Conservation (phyloP, 2,797 vertebrate species). For the Masticophis lateralis region DNA sequence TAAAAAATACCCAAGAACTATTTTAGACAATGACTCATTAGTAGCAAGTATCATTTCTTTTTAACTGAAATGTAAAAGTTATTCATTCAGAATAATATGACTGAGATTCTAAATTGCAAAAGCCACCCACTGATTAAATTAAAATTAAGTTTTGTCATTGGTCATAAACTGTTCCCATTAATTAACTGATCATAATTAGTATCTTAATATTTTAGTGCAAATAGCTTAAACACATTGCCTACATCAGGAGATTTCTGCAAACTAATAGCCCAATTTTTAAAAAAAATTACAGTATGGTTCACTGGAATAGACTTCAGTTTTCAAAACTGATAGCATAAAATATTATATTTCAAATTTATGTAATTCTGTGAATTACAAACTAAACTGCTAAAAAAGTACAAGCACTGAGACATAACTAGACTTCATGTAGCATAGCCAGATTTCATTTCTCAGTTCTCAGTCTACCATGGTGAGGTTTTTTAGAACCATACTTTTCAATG, state of each 20-base stretch:
- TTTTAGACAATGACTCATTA: not conserved
- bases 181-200: not conserved
- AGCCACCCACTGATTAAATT: not conserved
- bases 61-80: not conserved
- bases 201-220: not conserved
- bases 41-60: not conserved
- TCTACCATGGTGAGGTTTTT: not conserved
- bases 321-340: not conserved
- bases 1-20: not conserved
- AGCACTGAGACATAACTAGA: not conserved
- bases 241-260: not conserved
- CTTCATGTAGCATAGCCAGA: not conserved
- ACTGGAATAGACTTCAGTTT: not conserved
- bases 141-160: not conserved
- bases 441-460: not conserved
- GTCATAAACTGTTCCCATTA: not conserved
- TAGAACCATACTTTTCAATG: not conserved
- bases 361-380: not conserved
- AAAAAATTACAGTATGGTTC: not conserved
- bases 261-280: not conserved
- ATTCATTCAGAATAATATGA: not conserved
- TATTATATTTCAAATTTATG: not conserved
- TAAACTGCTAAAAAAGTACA: not conserved
- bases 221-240: not conserved
- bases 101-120: not conserved